Evolutionary conservation across 2,888 invertebrate species (phyloP).

Genomic region (Heliconius erato): DNA sequence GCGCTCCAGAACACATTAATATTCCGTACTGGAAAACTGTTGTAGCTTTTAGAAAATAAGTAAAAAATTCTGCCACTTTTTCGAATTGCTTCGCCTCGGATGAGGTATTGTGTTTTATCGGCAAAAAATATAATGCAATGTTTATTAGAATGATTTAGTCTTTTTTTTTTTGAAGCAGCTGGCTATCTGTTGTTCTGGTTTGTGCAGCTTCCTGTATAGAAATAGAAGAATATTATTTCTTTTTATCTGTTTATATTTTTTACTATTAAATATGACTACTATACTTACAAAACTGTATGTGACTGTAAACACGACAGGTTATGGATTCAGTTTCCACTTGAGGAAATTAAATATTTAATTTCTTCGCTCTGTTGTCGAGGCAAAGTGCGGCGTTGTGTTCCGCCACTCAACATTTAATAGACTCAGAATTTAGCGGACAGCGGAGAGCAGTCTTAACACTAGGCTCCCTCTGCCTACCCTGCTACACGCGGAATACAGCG

Average conservation of each 20-base stretch:
- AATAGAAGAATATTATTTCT: neutral
- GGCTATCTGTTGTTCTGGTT: neutral
- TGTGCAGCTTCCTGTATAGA: neutral
- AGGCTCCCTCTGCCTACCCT: too few species aligned
- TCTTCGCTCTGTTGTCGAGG: too few species aligned
- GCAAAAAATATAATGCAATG: constrained; percentile 47
- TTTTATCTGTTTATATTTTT: neutral
- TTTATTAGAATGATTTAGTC: constrained; percentile 47
- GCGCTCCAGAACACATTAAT: constrained; percentile 49
- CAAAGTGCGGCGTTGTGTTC: too few species aligned
- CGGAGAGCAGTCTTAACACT: too few species aligned
- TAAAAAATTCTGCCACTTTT: constrained; percentile 48
- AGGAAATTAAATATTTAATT: too few species aligned
- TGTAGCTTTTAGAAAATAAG: constrained; percentile 40
- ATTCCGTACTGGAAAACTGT: constrained; percentile 48
- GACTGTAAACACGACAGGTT: too few species aligned
- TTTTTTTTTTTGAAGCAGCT: constrained; percentile 15
- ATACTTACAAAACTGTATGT: too few species aligned
- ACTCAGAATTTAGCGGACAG: too few species aligned
- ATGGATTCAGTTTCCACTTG: too few species aligned
- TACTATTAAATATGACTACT: neutral
- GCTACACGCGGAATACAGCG: too few species aligned
- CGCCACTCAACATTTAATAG: too few species aligned
- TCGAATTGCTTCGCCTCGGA: constrained; percentile 49
- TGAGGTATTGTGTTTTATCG: constrained; percentile 50